Conservation (phyloP, 2,888 invertebrate species). For the Aporophyla nigra region DNA sequence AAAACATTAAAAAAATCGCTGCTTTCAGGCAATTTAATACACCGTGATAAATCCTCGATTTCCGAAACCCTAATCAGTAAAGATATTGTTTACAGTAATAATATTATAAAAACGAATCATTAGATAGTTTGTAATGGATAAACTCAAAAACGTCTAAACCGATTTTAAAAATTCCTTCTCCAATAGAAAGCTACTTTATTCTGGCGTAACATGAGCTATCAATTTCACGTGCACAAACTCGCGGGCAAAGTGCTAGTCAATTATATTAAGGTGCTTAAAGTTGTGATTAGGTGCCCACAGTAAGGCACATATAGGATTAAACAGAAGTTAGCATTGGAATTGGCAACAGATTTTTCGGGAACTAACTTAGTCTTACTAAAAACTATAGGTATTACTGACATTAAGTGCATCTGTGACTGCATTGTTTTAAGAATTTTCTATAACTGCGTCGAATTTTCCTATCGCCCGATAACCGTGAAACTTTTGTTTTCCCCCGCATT, state of each 20-base stretch:
- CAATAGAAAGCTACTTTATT: too few relatives aligned
- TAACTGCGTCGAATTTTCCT: constrained; percentile 32
- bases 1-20: not conserved
- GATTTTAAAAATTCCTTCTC: too few relatives aligned
- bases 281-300: not conserved
- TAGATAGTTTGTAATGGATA: too few relatives aligned
- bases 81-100: too few relatives aligned
- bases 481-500: constrained; percentile 35
- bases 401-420: not conserved
- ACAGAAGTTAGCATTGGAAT: not conserved
- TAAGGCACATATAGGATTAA: not conserved
- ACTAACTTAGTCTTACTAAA: not conserved
- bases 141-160: too few relatives aligned
- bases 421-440: constrained; percentile 32
- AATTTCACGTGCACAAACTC: too few relatives aligned
- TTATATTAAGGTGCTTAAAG: not conserved
- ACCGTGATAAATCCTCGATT: not conserved
- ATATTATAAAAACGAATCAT: too few relatives aligned
- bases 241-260: not conserved
- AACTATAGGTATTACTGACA: not conserved
- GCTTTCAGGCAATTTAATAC: not conserved
- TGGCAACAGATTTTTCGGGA: not conserved
- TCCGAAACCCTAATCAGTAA: not conserved
- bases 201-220: too few relatives aligned
- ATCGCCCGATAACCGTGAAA: constrained; percentile 26